Evolutionary conservation across 2,113 vertebrate species (phyloP), one percentile per base, ranked within the genome.

Genomic region (Pyrgilauda ruficollis): DNA sequence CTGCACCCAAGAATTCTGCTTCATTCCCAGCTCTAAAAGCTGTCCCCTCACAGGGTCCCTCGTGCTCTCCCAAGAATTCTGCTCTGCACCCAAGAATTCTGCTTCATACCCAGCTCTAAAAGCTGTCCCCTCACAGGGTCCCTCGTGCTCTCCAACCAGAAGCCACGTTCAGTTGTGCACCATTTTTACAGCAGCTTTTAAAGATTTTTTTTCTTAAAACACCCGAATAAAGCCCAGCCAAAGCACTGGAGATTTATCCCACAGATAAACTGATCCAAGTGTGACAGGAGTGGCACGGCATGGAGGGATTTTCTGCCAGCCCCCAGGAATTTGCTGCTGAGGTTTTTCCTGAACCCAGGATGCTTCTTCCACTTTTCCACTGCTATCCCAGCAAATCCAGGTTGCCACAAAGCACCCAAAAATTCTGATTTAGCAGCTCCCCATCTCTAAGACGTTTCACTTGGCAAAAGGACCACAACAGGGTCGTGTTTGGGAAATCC

Each of bases 1-100:
- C 1, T 18, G 1, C 1, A 53, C 5, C 15, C 43, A 7, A 4
- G 6, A 7, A 47, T 19, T 15, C 14, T 37, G 9, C 8, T 78
- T 61, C 19, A 6, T 3, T 5, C 6, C 13, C 44, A 13, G 18
- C 5, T 18, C 6, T 44, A 6, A 46, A n/a, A 69, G 33, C 35
- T 41, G 28, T 12, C 2, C 2, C 44, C 30, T 52, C 31, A 7
- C 8, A 37, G 3, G 3, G 43, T 8, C 35, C 35, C 58, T 20
- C 1, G 0, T 4, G 13, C 59, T 62, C 46, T 31, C 46, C 43
- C n/a, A n/a, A n/a, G n/a, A 53, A 53, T 30, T 53, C 52, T 30
- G 27, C 16, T 30, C 6, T 26, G 24, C 3, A 18, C 2, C 31
- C 21, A 12, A 4, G 6, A 7, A 47, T 19, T 15, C 14, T 37